Conservation (phyloP, 2,888 invertebrate genomes). For the Phortica magna region DNA sequence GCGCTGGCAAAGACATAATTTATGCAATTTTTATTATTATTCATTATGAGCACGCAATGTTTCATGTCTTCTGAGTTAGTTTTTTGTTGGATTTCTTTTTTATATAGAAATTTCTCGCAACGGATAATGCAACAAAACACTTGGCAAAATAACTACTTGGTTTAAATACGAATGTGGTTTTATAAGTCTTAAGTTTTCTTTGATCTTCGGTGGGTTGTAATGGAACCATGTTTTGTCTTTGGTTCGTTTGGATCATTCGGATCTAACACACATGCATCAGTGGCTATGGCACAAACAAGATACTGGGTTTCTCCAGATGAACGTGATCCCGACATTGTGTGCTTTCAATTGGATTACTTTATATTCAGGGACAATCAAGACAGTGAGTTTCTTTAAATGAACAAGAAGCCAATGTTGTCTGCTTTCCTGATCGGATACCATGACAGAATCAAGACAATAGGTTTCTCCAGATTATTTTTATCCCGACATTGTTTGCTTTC, state of each 20-base stretch:
- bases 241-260: conserved; percentile 6
- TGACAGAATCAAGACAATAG: too few relatives aligned
- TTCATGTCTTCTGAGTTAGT: not conserved
- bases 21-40: conserved; percentile 72
- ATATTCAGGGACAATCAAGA: too few relatives aligned
- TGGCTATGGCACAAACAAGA: not conserved
- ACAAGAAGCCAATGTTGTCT: too few relatives aligned
- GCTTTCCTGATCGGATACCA: too few relatives aligned
- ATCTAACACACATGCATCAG: not conserved
- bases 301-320: not conserved
- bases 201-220: too few relatives aligned
- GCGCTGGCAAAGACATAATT: conserved; percentile 54
- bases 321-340: not conserved
- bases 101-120: conserved; percentile 43
- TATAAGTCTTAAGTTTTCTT: not conserved
- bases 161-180: not conserved
- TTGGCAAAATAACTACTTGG: conserved; percentile 40
- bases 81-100: conserved; percentile 47
- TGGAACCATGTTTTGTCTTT: not conserved
- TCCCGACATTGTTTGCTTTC: not conserved
- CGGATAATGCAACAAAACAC: conserved; percentile 60
- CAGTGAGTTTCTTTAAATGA: too few relatives aligned
- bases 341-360: not conserved
- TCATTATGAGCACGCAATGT: conserved; percentile 60
- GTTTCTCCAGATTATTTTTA: not conserved